Conservation (phyloP, 1,140 invertebrate species). For the Gryon sp. region DNA sequence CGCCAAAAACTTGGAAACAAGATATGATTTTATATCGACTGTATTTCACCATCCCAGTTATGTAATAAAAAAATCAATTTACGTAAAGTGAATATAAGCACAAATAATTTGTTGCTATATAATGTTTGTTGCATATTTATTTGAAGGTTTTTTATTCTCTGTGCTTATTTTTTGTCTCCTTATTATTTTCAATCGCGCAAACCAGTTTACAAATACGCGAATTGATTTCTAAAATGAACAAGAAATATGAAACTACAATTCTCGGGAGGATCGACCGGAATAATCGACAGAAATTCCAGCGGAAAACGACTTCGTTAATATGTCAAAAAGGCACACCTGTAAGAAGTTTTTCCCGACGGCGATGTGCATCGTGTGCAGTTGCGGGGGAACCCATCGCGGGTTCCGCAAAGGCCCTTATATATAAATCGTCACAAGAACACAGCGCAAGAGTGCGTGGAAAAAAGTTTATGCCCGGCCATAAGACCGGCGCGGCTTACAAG, state of each 20-base stretch:
- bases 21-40: no score
- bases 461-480: conserved; percentile 31
- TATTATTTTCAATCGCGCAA: no score
- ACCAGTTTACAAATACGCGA: conserved; percentile 3
- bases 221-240: conserved; percentile 14
- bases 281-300: neutral
- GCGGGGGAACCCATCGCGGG: neutral
- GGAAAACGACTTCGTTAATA: neutral
- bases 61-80: no score
- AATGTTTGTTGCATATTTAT: no score
- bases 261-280: no score
- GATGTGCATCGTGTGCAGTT: conserved; percentile 9
- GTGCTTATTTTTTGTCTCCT: no score
- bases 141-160: no score
- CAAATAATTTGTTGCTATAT: no score
- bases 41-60: no score
- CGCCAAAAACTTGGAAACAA: no score
- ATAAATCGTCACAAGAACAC: conserved; percentile 13
- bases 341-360: neutral
- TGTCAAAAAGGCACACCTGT: neutral
- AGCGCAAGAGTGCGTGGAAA: conserved; percentile 20
- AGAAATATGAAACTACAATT: conserved; percentile 3
- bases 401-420: conserved; percentile 19
- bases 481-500: neutral
- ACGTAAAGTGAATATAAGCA: no score